Base-by-base conservation (phyloP, 2,113 vertebrate species). In the Cnemophilus loriae region DNA sequence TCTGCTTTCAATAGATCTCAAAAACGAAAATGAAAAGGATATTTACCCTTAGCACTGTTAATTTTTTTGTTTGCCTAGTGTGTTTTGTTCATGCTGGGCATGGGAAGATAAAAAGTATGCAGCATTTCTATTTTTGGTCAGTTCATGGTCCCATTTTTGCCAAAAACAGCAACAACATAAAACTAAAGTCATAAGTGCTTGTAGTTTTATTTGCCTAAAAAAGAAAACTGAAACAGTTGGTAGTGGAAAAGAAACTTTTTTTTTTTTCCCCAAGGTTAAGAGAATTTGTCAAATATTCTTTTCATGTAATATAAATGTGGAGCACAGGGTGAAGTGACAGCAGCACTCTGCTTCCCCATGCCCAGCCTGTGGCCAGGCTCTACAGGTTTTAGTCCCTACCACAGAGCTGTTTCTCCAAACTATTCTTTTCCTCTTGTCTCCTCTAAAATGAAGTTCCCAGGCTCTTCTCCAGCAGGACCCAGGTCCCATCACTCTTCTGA, bases 91-190 rank as follows among this genome's bases (percentile, higher is more conserved):
- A 92, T 83, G 32, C 26, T 71, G 41, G 60, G 30, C 71, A 75
- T 77, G 68, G 37, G 47, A 96, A 93, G 93, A 87, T 78, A 79
- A 47, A 57, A 92, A 88, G 10, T 92, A 87, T 74, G 82, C 73
- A 86, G 24, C 11, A 22, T 78, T 96, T 94, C 89, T 94, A 80
- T 85, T 96, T 96, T 91, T 10, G 44, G 47, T 80, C 75, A 81
- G 70, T 77, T 92, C 33, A 13, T 52, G 55, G 86, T 91, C 71
- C 22, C 39, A 30, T 65, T 91, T 96, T 91, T 44, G 56, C 75
- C 75, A 70, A 81, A 91, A 94, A 7, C 71, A 83, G 78, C 46
- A 89, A 41, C 42, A 82, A 74, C 46, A 23, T 37, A 52, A 71
- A 88, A 94, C 57, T 57, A 44, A 81, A 91, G 39, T 52, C 67